These are phyloP conservation scores for Cyprinodon tularosa DNA, from an alignment of 2,113 vertebrate species.

Conservation along the genomic window DNA sequence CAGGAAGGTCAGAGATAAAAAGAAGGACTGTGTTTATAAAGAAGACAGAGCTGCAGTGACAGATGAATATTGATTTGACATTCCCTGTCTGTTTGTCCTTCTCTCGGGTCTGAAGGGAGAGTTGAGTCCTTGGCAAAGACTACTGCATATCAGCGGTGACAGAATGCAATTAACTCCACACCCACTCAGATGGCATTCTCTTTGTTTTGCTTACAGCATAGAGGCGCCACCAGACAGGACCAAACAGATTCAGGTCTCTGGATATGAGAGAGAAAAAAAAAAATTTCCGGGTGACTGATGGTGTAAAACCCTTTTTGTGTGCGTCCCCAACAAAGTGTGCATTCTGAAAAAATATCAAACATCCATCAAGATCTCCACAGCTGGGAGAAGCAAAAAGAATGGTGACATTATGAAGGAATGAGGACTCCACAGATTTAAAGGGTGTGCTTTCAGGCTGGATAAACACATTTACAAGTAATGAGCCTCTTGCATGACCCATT, in stretches of 20 bases:
- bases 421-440: constrained; percentile 11
- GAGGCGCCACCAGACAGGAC: constrained; percentile 34
- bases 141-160: constrained; percentile 48
- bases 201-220: constrained; percentile 43
- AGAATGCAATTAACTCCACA: constrained; percentile 59
- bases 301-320: constrained; percentile 29
- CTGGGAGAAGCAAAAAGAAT: constrained; percentile 51
- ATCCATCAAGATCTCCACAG: constrained; percentile 55
- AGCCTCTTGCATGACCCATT: constrained; percentile 57
- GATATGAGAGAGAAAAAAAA: constrained; percentile 27
- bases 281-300: constrained; percentile 47
- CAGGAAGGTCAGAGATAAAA: neutral
- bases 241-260: constrained; percentile 51
- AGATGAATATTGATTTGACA: neutral
- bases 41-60: neutral
- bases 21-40: neutral
- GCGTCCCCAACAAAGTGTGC: constrained; percentile 25
- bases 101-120: constrained; percentile 12
- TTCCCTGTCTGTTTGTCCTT: neutral
- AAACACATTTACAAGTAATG: constrained; percentile 64
- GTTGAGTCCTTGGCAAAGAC: constrained; percentile 27
- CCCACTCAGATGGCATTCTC: constrained; percentile 46
- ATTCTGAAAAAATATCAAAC: constrained; percentile 53
- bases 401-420: constrained; percentile 54
- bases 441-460: constrained; percentile 24